A percentile compares a stretch with the other conserved stretches of the same genome.
phyloP scores from a whole-genome alignment of 2,113 vertebrate species.

The Spea multiplicata region DNA sequence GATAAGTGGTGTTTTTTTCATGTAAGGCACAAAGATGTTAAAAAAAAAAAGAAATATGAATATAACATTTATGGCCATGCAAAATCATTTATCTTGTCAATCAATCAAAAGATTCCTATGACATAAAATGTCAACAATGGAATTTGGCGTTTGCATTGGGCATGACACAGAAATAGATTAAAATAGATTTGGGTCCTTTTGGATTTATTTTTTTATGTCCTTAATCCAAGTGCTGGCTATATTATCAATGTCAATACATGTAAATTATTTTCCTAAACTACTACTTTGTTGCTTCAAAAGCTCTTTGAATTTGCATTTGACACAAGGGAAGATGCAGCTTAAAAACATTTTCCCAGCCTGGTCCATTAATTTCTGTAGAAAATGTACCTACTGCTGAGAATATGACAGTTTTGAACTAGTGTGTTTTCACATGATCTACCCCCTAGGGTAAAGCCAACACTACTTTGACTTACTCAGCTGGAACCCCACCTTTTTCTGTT shows the following conservation, averaged over 20 bases:
- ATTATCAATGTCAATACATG: conserved; percentile 73
- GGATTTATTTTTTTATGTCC: conserved; percentile 56
- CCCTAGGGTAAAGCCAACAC: conserved; percentile 68
- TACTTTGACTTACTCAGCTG: conserved; percentile 67
- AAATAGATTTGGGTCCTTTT: conserved; percentile 11
- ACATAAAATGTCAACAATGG: neutral
- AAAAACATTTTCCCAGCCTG: conserved; percentile 75
- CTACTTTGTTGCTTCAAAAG: conserved; percentile 76
- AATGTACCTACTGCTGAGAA: conserved; percentile 77
- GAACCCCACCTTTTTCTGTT: conserved; percentile 66
- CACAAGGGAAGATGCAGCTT: conserved; percentile 77
- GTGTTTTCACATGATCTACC: conserved; percentile 76
- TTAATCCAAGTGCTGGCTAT: conserved; percentile 59
- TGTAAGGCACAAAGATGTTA: neutral
- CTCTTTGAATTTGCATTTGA: conserved; percentile 81
- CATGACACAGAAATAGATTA: conserved; percentile 32
- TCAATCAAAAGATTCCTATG: conserved; percentile 1
- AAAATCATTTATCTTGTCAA: neutral
- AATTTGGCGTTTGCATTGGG: neutral
- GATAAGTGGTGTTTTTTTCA: neutral
- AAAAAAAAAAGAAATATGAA: neutral
- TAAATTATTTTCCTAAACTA: conserved; percentile 76
- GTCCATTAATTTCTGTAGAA: conserved; percentile 80
- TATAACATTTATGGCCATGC: neutral
- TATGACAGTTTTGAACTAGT: conserved; percentile 80